Base-by-base conservation (phyloP, 2,888 invertebrate genomes). In the Boloria selene region DNA sequence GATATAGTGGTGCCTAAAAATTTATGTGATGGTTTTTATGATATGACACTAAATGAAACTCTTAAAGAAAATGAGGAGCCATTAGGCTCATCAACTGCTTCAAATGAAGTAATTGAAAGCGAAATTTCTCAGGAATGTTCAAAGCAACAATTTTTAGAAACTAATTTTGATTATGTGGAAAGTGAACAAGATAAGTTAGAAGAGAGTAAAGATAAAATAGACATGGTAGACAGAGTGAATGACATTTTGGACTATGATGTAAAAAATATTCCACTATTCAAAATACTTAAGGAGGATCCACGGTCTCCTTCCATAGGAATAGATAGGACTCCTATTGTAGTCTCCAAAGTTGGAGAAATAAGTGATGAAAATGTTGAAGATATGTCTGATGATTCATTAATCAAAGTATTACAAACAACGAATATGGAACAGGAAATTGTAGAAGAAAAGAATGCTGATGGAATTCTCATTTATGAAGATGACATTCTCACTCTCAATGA, bases 81-180 rank as follows among this genome's bases (percentile, higher is more conserved):
- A 64, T 75, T 88, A 59, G 87, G 88, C 58, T 90, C 89, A 65
- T 90, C 88, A 4, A 90, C 90, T 65, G 87, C 85, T 68, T 88
- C 88, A 7, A 83, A 85, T 80, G 89, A 90, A 66, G 82, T 83
- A 17, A 82, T 88, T 75, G 85, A 90, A 79, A 78, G 83, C 63
- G 79, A 87, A 73, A 86, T 82, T 59, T 83, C 78, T 47, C 79
- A 76, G 70, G 77, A 71, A 70, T 77, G 79, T 65, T 81, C 83
- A 52, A 91, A 91, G 68, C 87, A 90, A 26, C 86, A 85, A 51
- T 79, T 94, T 47, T 80, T 94, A 69, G 94, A 94, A 85, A 94
- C 94, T 18, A 93, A 94, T 80, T 92, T 94, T 83, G 94, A 94
- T 74, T 94, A 87, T 84, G 79, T 93, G 44, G 94, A 93, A 79